Percentiles rank a stretch among this genome's conserved stretches.
Evolutionary conservation across 2,888 invertebrate genomes (phyloP).

Genomic region (Drosophila phalerata): DNA sequence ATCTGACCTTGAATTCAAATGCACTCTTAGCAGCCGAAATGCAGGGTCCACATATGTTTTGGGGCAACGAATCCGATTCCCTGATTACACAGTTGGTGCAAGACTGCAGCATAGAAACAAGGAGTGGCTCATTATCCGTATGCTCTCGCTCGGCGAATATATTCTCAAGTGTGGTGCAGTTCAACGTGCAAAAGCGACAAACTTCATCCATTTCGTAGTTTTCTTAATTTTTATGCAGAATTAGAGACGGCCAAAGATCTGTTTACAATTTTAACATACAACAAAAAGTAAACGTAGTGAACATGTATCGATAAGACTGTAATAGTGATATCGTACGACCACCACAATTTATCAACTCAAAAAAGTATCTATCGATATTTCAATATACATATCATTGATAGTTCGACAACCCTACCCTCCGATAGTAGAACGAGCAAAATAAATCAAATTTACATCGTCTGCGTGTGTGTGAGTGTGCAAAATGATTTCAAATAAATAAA

Average conservation of each 20-base stretch:
- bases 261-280: too few relatives aligned
- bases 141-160: not conserved
- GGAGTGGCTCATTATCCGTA: not conserved
- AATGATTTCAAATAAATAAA: constrained; percentile 36
- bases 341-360: not conserved
- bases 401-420: not conserved
- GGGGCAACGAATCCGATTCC: not conserved
- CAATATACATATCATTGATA: constrained; percentile 6
- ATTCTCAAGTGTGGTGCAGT: not conserved
- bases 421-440: constrained; percentile 55
- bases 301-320: not conserved
- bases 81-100: not conserved
- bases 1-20: not conserved
- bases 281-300: too few relatives aligned
- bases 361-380: too few relatives aligned
- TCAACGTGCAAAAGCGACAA: not conserved
- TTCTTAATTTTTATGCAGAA: not conserved
- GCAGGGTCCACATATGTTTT: not conserved
- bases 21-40: not conserved
- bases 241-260: too few relatives aligned
- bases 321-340: not conserved
- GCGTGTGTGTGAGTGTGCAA: constrained; percentile 39
- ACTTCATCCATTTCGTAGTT: not conserved
- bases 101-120: not conserved
- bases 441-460: constrained; percentile 58